Base-by-base conservation (phyloP, 2,888 invertebrate genomes). In the Tolmerus cingulatus region DNA sequence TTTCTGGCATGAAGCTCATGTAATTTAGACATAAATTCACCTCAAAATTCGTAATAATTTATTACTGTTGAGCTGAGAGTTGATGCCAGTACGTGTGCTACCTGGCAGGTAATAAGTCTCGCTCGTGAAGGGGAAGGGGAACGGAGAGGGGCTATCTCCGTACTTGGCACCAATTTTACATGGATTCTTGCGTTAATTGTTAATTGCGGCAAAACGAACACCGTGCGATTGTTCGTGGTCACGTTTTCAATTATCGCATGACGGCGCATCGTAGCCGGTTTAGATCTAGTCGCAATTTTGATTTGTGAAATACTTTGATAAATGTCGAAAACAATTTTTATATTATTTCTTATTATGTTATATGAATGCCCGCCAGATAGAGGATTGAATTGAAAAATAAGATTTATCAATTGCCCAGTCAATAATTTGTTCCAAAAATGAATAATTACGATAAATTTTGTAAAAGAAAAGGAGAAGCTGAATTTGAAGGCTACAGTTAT, bases 1-100 rank as follows among this genome's bases (percentile, higher is more conserved):
- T 37, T 30, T 76, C 34, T 55, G 81, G 16, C 23, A 51, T 19
- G 55, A 51, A 46, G 81, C 55, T 81, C 81, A 51, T 55, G 51
- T 81, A 81, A 81, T 81, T 81, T 81, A 51, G 27, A 34, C 55
- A 81, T 81, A 81, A 81, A 81, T 81, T 81, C 55, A 51, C 81
- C 81, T 81, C 51, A 34, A 51, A 55, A 55, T 81, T 30, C 51
- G 81, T 27, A 81, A 55, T 51, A 78, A 81, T 81, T 81, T 81
- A 81, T 81, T 55, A 43, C 19, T 40, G 43, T 19, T 23, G 78
- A 78, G 78, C 43, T 12, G 46, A 23, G 9, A 78, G n/a, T 78
- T 78, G 40, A 78, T 78, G 40, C 23, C 27, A 23, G 12, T 66
- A 66, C 66, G 66, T 66, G 66, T 66, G 66, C 66, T 66, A 66